A percentile compares a stretch with the other conserved stretches of the same genome.
Conservation (phyloP, 2,888 invertebrate species). For the Lithosia quadra region DNA sequence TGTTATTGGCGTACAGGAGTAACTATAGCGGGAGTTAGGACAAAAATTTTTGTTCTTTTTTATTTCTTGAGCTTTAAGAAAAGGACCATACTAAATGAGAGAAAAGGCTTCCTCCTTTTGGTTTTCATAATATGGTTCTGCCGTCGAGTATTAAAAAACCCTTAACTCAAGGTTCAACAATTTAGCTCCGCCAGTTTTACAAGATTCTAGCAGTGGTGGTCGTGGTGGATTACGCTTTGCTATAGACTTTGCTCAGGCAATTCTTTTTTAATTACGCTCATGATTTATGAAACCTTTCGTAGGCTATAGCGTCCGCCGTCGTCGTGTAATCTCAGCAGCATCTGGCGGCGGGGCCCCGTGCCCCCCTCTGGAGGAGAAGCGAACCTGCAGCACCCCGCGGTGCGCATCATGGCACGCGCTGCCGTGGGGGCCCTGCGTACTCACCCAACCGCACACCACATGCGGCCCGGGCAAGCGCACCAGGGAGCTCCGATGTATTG, state of each 20-base stretch:
- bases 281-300: background rate
- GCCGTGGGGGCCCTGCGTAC: constrained; percentile 85
- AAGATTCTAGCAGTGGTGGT: too few species aligned
- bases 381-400: constrained; percentile 83
- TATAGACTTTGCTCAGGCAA: too few species aligned
- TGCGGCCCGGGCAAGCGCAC: constrained; percentile 88
- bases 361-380: constrained; percentile 85
- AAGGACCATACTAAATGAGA: too few species aligned
- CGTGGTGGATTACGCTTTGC: too few species aligned
- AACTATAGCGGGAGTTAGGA: too few species aligned
- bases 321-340: constrained; percentile 80
- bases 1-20: background rate
- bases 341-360: constrained; percentile 84
- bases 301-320: constrained; percentile 82
- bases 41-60: too few species aligned
- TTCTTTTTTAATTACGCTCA: background rate
- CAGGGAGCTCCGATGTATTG: constrained; percentile 86
- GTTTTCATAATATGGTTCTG: too few species aligned
- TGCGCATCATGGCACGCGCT: constrained; percentile 84
- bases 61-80: too few species aligned
- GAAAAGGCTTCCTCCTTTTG: too few species aligned
- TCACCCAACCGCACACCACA: constrained; percentile 73
- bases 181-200: too few species aligned
- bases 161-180: too few species aligned
- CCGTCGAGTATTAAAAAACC: too few species aligned